Evolutionary conservation across 2,797 vertebrate genomes (phyloP), one percentile per base, ranked within the genome.

Genomic region (Ciconia nigra): DNA sequence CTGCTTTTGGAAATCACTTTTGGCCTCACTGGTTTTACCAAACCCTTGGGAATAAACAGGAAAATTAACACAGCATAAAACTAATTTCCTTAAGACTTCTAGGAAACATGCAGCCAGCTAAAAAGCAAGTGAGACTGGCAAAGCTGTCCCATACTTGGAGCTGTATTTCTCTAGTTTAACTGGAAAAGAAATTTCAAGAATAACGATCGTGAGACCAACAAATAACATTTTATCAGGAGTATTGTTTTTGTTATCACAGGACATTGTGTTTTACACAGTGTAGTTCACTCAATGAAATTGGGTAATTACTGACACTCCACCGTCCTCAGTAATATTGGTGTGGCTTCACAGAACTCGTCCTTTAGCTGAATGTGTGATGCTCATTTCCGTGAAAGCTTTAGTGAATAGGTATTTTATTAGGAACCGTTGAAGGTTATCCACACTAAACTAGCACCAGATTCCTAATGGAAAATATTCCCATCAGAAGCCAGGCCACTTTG

Each of bases 41-140:
- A 76, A n/a, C 59, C 11, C 18, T 7, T 92, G 26, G 52, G 83
- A 79, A 66, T 61, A 95, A 93, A 81, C 29, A 93, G 69, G 54
- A 83, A 67, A 95, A 91, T 58, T 62, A 84, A 39, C 20, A 70
- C 25, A 55, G 15, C 25, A 31, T 65, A 25, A 62, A 95, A 73
- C 11, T 26, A 5, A 74, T 84, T 94, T 95, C 24, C 33, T 73
- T 41, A 66, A n/a, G 51, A 69, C n/a, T 95, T 77, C 31, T 78
- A 55, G 54, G 47, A 73, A 61, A 31, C 12, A 7, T 4, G 7
- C 26, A 35, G 25, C 35, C 26, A 69, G 14, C 79, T 80, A 19
- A 74, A 90, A 82, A 62, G 11, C 10, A 31, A 67, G 20, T 11
- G 62, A 39, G n/a, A 22, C 12, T 20, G 51, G 11, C 44, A 42